A percentile compares a stretch with the other conserved stretches of the same genome.
These are phyloP conservation scores for Mesitornis unicolor DNA, from an alignment of 2,113 vertebrate species.

Conservation along the genomic window DNA sequence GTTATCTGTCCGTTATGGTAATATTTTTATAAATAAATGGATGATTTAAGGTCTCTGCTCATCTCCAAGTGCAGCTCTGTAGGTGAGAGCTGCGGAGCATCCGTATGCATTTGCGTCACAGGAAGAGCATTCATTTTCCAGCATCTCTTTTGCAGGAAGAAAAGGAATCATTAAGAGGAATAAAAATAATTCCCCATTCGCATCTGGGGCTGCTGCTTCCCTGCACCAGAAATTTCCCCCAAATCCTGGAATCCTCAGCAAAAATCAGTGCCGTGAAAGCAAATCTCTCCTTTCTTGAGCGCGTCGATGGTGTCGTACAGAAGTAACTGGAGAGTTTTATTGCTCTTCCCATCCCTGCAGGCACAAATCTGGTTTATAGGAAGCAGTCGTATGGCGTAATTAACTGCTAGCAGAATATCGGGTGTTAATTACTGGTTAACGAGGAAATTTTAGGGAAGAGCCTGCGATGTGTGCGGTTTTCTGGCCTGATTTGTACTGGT, in stretches of 20 bases:
- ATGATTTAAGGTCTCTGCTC: not conserved
- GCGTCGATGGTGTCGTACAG: accelerated
- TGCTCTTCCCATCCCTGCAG: not conserved
- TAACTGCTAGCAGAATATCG: accelerated
- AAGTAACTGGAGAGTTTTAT: not conserved
- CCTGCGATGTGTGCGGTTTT: accelerated
- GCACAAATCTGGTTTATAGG: not conserved
- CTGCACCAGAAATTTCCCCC: not conserved
- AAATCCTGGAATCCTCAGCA: no score
- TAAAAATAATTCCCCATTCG: accelerated
- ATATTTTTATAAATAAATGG: not conserved
- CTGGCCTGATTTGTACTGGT: not conserved
- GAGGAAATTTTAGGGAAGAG: not conserved
- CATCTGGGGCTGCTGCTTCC: no score
- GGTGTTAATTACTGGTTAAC: not conserved
- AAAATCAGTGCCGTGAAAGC: accelerated
- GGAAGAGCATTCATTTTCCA: not conserved
- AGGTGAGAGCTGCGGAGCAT: not conserved
- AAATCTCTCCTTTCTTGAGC: not conserved
- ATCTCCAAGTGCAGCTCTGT: not conserved
- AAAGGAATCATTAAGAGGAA: no score
- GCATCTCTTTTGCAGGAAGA: not conserved
- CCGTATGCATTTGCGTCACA: accelerated
- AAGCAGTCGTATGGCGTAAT: not conserved
- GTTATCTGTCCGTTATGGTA: accelerated